phyloP scores from a whole-genome alignment of 2,888 invertebrate genomes.

The Leucophenga montana region DNA sequence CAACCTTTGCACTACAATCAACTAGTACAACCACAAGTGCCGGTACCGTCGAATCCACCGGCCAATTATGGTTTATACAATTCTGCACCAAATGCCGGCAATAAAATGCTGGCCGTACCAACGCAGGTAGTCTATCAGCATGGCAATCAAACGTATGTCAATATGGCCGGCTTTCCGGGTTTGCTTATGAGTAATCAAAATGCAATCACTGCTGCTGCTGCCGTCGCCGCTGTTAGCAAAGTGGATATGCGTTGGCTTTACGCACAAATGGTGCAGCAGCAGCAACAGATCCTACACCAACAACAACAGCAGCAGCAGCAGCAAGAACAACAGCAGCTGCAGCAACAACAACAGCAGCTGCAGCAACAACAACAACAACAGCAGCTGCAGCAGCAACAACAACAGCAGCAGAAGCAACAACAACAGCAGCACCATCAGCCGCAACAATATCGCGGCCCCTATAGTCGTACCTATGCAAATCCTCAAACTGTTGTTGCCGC shows the following conservation, averaged over 20 bases:
- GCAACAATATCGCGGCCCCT: slow-evolving; percentile 16
- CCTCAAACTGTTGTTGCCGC: no score
- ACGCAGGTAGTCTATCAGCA: not conserved
- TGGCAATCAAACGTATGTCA: not conserved
- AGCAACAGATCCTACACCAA: not conserved
- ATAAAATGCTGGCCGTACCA: not conserved
- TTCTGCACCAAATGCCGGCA: not conserved
- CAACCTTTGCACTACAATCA: not conserved
- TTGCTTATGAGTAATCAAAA: slow-evolving; percentile 1
- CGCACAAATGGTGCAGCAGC: slow-evolving; percentile 10
- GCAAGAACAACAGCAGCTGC: no score
- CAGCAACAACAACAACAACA: no score
- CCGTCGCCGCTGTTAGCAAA: not conserved
- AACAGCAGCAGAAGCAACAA: no score
- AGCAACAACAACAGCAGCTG: no score
- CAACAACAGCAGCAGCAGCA: no score
- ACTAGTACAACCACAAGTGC: not conserved
- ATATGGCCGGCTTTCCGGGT: not conserved
- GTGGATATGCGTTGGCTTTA: slow-evolving; percentile 14
- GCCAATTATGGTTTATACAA: not conserved
- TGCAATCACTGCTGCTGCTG: not conserved
- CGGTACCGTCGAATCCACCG: not conserved
- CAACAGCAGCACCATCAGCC: not conserved
- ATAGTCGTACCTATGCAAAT: slow-evolving; percentile 7
- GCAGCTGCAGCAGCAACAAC: no score